Conservation (phyloP, 2,113 vertebrate genomes). For the Dasypus novemcinctus region DNA sequence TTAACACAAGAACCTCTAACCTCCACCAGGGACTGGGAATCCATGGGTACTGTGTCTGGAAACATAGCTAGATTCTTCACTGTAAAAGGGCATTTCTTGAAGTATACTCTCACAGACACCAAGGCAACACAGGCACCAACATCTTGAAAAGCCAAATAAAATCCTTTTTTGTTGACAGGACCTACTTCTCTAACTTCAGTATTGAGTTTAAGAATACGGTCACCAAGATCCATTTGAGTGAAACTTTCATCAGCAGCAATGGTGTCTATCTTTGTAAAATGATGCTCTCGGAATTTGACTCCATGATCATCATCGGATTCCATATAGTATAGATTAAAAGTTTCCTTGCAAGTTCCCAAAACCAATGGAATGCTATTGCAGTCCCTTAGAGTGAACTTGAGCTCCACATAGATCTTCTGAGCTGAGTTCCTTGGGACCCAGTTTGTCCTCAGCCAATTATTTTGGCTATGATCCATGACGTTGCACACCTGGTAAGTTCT, state of each 20-base stretch:
- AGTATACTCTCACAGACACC: constrained; percentile 94
- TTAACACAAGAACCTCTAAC: constrained; percentile 97
- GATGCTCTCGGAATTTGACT: constrained; percentile 94
- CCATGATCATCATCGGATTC: constrained; percentile 95
- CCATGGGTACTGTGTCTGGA: constrained; percentile 96
- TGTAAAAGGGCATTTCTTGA: constrained; percentile 97
- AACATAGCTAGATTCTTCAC: constrained; percentile 97
- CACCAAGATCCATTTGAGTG: constrained; percentile 98
- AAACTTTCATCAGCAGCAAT: constrained; percentile 99
- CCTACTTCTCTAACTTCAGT: constrained; percentile 97
- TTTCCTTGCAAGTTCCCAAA: constrained; percentile 98
- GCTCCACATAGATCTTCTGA: constrained; percentile 98
- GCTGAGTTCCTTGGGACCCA: constrained; percentile 97
- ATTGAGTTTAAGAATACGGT: constrained; percentile 98
- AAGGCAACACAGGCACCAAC: constrained; percentile 90
- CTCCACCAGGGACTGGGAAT: constrained; percentile 98
- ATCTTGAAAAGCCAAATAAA: constrained; percentile 97
- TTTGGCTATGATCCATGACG: constrained; percentile 99
- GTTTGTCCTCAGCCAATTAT: constrained; percentile 99
- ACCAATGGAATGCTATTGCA: constrained; percentile 98
- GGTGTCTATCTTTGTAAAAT: constrained; percentile 97
- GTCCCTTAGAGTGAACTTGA: constrained; percentile 98
- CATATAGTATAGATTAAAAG: constrained; percentile 98
- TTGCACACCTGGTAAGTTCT: constrained; percentile 99
- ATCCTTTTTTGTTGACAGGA: constrained; percentile 94